Base-by-base conservation (phyloP, 1,140 invertebrate genomes). In the Rhopalosiphum padi region DNA sequence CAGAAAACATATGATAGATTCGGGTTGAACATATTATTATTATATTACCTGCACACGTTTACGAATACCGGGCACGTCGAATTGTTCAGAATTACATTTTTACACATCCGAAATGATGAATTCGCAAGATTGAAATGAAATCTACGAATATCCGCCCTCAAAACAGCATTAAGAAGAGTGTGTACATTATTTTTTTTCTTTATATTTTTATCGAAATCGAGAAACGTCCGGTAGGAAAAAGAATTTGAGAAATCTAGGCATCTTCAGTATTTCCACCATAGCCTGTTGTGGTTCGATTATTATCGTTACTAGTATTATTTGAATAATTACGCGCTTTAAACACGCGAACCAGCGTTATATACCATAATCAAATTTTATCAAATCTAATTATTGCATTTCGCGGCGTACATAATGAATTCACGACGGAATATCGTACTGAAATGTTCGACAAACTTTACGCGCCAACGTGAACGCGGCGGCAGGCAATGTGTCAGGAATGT, bases 1-100 rank as follows among this genome's bases (percentile, higher is more conserved):
- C 91, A 93, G 82, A 41, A 37, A 51, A 48, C 43, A n/a, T 51
- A 83, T 92, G 91, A 92, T 92, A 92, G 91, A 92, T 92, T 92
- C 37, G 91, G 9, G 60, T 25, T 53, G 46, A 48, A 82, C 43
- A 35, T 48, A n/a, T 90, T 60, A 25, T 37, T 90, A 68, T 37
- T 25, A 43, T 41, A n/a, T 48, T 23, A 51, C 43, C 18, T 41
- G 68, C 30, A 30, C 55, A 41, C 55, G 90, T 91, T 91, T 83
- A 48, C 43, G 43, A 83, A 92, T 46, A 55, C 60, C 55, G 60
- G 30, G 90, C 90, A 51, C 68, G 43, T 92, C 68, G 90, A 91
- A 82, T 91, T 37, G 82, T 93, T 55, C 48, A 51, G 35, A 43
- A 86, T 93, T 93, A 86, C 35, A 25, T 93, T 93, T 93, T 93